Percentiles rank a stretch among this genome's conserved stretches.
Evolutionary conservation across 2,113 vertebrate species (phyloP).

Genomic region (Leiothrix lutea): DNA sequence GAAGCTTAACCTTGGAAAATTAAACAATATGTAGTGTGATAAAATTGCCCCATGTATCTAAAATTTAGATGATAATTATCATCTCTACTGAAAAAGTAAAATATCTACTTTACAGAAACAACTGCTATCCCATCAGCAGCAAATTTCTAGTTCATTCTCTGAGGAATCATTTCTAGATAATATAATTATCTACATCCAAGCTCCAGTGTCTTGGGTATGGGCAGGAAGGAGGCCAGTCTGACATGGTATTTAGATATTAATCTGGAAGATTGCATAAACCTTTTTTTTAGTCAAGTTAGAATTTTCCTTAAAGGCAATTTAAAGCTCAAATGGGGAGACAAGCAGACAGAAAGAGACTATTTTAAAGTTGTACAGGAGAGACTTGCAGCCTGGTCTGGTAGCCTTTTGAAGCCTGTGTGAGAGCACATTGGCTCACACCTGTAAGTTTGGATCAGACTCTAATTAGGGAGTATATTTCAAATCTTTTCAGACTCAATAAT

Average conservation of each 20-base stretch:
- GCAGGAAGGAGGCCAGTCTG: not conserved
- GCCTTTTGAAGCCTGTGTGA: not conserved
- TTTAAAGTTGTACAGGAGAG: not conserved
- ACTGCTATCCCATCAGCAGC: not conserved
- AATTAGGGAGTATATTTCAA: not conserved
- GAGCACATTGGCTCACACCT: rapidly evolving
- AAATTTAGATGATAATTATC: not conserved
- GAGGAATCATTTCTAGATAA: not conserved
- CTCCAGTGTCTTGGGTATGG: not conserved
- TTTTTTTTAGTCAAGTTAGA: not conserved
- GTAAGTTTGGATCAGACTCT: not conserved
- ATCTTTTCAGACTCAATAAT: not conserved
- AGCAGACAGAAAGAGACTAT: not conserved
- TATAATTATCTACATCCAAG: not conserved
- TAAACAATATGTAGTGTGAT: not conserved
- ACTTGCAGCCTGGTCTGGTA: not conserved
- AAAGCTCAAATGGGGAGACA: not conserved
- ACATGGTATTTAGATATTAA: not conserved
- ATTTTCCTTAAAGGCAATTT: not conserved
- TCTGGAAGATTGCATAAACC: not conserved
- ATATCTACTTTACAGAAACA: not conserved
- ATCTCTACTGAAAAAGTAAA: not conserved
- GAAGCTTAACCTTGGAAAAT: not conserved
- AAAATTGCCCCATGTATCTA: not conserved
- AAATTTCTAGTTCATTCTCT: not conserved